Conservation (phyloP, 2,888 invertebrate genomes). For the Eucriotettix oculatus region DNA sequence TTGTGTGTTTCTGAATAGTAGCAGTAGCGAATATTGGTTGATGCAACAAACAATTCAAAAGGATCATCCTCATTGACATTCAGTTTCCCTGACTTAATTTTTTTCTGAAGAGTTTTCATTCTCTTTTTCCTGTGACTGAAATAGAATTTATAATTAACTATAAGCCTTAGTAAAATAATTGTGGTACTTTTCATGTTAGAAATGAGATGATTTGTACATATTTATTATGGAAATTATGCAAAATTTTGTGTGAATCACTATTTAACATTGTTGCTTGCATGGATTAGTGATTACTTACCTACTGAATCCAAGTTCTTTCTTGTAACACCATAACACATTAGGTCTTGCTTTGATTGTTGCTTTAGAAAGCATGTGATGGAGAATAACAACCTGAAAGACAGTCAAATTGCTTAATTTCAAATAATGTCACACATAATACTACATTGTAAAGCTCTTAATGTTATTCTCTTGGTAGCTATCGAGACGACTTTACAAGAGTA, state of each 20-base stretch:
- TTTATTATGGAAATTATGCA: too few species aligned
- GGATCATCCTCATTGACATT: slow-evolving; percentile 89
- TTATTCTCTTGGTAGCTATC: background rate
- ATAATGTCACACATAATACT: background rate
- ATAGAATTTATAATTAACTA: background rate
- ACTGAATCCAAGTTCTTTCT: slow-evolving; percentile 82
- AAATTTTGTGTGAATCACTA: too few species aligned
- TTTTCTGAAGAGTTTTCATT: slow-evolving; percentile 64
- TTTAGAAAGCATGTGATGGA: slow-evolving; percentile 95
- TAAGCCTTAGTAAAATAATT: too few species aligned
- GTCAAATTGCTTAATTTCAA: background rate
- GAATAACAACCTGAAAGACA: slow-evolving; percentile 63
- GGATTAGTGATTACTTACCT: slow-evolving; percentile 32
- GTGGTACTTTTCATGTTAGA: too few species aligned
- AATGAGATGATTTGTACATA: too few species aligned
- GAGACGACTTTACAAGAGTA: background rate
- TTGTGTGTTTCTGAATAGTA: slow-evolving; percentile 97
- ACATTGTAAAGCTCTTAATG: background rate
- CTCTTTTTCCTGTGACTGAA: slow-evolving; percentile 78
- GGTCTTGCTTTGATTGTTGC: slow-evolving; percentile 85
- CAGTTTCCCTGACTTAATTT: slow-evolving; percentile 73
- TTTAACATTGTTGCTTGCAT: too few species aligned
- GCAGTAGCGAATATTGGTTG: slow-evolving; percentile 91
- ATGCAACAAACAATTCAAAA: slow-evolving; percentile 89
- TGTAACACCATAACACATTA: slow-evolving; percentile 96